Conservation (phyloP, 2,113 vertebrate species). For the Columba janthina region DNA sequence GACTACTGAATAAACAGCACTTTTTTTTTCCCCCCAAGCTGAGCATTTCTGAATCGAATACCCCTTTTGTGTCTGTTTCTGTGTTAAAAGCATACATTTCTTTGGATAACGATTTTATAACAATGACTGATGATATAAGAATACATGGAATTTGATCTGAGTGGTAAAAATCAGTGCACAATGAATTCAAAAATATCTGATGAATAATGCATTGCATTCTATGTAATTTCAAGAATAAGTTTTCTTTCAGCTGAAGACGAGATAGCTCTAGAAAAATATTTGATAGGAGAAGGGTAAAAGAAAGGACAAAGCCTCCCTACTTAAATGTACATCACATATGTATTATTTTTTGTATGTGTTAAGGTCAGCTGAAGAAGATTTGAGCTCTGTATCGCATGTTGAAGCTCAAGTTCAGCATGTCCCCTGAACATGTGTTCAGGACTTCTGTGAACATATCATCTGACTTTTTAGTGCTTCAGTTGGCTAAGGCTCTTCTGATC, state of each 20-base stretch:
- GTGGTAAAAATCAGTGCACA: not conserved
- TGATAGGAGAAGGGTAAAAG: not conserved
- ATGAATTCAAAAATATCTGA: not conserved
- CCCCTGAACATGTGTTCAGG: not conserved
- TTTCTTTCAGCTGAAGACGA: not conserved
- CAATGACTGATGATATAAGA: not conserved
- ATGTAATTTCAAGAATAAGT: not conserved
- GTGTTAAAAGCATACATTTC: not conserved
- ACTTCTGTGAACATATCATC: not conserved
- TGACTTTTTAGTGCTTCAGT: not conserved
- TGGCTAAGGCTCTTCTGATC: not conserved
- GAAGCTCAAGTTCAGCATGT: not conserved
- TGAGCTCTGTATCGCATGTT: not conserved
- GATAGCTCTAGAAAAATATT: not conserved
- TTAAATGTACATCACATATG: not conserved
- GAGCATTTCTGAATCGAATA: not conserved
- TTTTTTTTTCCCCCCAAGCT: not conserved
- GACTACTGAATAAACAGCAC: not conserved
- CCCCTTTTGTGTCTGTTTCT: not conserved
- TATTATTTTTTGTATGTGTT: not conserved
- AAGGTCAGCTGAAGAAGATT: not conserved
- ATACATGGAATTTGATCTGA: not conserved
- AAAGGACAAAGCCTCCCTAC: not conserved
- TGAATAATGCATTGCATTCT: not conserved
- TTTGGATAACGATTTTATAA: not conserved